Base-by-base conservation (phyloP, 2,888 invertebrate species). In the Lydus trimaculatus region DNA sequence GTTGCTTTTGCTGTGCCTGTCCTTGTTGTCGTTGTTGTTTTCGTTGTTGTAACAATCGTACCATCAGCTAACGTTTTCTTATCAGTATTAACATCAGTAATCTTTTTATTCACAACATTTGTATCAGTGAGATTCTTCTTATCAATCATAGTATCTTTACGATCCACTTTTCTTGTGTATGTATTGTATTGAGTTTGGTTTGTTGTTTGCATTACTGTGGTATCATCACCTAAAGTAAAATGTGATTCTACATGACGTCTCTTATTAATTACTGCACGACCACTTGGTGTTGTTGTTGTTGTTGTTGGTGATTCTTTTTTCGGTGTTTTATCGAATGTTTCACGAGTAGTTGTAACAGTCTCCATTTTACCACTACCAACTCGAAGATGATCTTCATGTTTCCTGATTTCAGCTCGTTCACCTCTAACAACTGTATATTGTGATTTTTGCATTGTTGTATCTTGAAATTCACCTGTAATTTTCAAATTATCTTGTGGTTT, bases 161-260 rank as follows among this genome's bases (percentile, higher is more conserved):
- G 79, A 62, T 80, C 80, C 60, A 80, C 76, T 70, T 74, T 79
- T 67, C 76, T 79, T 0, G 79, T 81, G 71, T 80, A 84, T 7
- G 84, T 84, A 65, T 83, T 81, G 67, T 88, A 90, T 76, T 89
- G 90, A 67, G 87, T 85, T 81, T 90, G 89, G 80, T 89, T 89
- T 0, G 90, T 89, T 6, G 89, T 89, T 75, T 86, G 87, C 83
- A 88, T 87, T 13, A 84, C 82, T 0, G 86, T 80, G 0, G 81
- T 86, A 71, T 91, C 90, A 75, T 87, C 87, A 1, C 91, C 91
- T 23, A 91, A 80, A 9, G 85, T 87, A 65, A 92, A 89, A 68
- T 90, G 90, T 0, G 93, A 92, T 83, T 92, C 91, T 83, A 90
- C 89, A 77, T 92, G 89, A 17, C 87, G 88, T 74, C 89, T 85